These are phyloP conservation scores for Camponotus floridanus DNA, from an alignment of 1,140 invertebrate species.

Conservation along the genomic window DNA sequence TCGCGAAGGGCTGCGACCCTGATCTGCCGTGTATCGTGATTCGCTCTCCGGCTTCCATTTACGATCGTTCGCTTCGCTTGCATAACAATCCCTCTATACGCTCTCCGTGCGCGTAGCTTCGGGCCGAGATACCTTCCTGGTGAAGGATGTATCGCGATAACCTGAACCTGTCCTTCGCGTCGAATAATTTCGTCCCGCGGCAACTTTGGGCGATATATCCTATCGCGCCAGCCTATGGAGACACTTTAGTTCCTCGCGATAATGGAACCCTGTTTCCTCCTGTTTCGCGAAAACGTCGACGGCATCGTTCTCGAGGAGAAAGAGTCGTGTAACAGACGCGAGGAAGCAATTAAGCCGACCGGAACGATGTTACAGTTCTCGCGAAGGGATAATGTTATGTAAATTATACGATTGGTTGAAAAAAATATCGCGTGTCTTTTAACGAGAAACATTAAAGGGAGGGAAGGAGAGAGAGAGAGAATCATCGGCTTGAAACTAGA, in stretches of 20 bases:
- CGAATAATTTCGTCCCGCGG: slow-evolving; percentile 15
- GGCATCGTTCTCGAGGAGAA: slow-evolving; percentile 36
- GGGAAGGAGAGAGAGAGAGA: neutral
- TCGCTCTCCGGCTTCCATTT: slow-evolving; percentile 78
- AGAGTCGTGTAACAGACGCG: slow-evolving; percentile 46
- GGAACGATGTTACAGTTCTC: too few species aligned
- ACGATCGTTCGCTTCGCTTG: slow-evolving; percentile 57
- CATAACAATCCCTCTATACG: neutral
- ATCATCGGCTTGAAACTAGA: too few species aligned
- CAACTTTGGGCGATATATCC: neutral
- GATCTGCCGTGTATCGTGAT: slow-evolving; percentile 80
- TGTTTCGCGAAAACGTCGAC: slow-evolving; percentile 57
- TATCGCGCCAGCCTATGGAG: neutral
- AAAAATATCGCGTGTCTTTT: too few species aligned
- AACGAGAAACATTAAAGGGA: too few species aligned
- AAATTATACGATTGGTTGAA: slow-evolving; percentile 27
- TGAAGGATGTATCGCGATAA: slow-evolving; percentile 78
- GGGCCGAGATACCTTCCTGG: slow-evolving; percentile 73
- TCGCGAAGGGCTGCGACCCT: slow-evolving; percentile 74
- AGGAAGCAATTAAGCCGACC: neutral
- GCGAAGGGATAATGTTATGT: neutral
- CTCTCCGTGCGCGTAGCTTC: slow-evolving; percentile 27
- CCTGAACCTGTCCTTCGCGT: slow-evolving; percentile 68
- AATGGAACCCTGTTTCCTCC: slow-evolving; percentile 50
- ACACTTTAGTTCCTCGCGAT: slow-evolving; percentile 46